Evolutionary conservation across 2,888 invertebrate species (phyloP), one percentile per base, ranked within the genome.

Genomic region (Euzetes globulus): DNA sequence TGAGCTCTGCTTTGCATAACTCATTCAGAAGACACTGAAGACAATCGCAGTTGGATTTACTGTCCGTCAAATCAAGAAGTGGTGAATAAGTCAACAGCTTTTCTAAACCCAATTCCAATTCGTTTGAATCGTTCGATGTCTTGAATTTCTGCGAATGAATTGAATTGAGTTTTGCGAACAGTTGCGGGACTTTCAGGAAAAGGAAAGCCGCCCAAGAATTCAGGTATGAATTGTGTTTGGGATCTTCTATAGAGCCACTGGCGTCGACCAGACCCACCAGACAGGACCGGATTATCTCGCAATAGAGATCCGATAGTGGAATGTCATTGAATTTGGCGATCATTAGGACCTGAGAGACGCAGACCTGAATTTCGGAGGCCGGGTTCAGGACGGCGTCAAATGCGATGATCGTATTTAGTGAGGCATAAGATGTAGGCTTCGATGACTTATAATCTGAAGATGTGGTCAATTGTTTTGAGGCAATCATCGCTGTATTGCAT

Each of bases 191-290:
- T 85, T 95, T 95, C 11, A 96, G 86, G 81, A 94, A 95, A 0
- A 92, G 91, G 81, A 95, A 94, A 13, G 95, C 94, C 17, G 93
- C 92, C 94, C 95, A 95, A 29, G 65, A 41, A 29, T 75, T 68
- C 22, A 50, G 41, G 25, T 60, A 37, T 25, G 58, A 29, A 37
- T 71, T 55, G 11, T 68, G 37, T 63, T 50, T 47, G 6, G 29
- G 22, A 80, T 94, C 94, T 79, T 91, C 90, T 11, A 89, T 87
- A 63, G 90, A 90, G 79, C 90, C 91, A 72, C 89, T 89, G 0
- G 90, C 90, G 82, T 94, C 92, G 80, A 92, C 90, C 5, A 96
- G 83, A n/a, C 92, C 92, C 80, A 95, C 88, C 76, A 95, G 88
- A 80, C 93, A 92, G 0, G 93, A 91, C 77, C 94, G 86, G 79